phyloP scores from a whole-genome alignment of 2,888 invertebrate species.

The Zygaena filipendulae region DNA sequence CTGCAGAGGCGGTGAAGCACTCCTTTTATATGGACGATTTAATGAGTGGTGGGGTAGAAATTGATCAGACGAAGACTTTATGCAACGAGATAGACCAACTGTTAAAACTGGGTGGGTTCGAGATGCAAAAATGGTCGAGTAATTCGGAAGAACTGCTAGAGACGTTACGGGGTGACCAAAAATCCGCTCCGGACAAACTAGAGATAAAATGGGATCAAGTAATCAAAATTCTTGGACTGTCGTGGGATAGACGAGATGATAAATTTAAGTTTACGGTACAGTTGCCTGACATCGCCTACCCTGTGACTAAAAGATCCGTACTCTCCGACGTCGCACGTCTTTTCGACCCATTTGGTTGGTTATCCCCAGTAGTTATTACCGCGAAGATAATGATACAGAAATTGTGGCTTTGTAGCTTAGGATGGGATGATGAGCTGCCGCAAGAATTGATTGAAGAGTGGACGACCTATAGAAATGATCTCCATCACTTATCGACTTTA shows the following conservation, averaged over 20 bases:
- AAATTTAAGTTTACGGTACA: constrained; percentile 7
- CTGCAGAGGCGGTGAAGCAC: constrained; percentile 8
- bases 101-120: constrained; percentile 22
- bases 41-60: constrained; percentile 14
- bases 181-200: neutral
- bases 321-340: constrained; percentile 6
- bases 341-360: constrained; percentile 12
- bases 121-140: constrained; percentile 21
- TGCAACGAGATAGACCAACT: constrained; percentile 15
- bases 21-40: constrained; percentile 17
- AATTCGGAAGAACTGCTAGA: constrained; percentile 10
- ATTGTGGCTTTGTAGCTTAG: constrained; percentile 5
- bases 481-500: constrained; percentile 3
- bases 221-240: constrained; percentile 5
- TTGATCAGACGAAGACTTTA: constrained; percentile 13
- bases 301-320: constrained; percentile 1
- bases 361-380: constrained; percentile 6
- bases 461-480: constrained; percentile 4
- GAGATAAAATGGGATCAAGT: constrained; percentile 8
- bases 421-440: constrained; percentile 8
- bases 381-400: constrained; percentile 11
- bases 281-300: constrained; percentile 6
- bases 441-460: constrained; percentile 6
- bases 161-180: constrained; percentile 7
- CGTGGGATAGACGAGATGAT: constrained; percentile 3